Conservation (phyloP, 2,888 invertebrate species). For the Nematopogon swammerdamellus region DNA sequence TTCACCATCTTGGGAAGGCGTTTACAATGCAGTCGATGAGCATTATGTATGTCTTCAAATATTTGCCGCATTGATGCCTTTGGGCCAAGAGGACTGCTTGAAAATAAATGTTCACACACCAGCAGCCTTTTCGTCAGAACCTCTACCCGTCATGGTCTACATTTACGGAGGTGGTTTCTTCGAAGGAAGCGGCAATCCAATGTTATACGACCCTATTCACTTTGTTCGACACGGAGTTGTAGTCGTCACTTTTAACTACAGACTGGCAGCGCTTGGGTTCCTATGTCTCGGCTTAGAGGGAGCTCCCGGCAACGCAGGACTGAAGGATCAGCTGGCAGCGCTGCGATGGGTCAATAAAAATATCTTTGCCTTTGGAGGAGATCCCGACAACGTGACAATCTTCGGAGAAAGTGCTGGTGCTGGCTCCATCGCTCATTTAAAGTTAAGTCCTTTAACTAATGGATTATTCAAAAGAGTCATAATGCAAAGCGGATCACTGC, state of each 20-base stretch:
- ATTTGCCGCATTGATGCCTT: conserved; percentile 20
- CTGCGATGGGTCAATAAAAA: conserved; percentile 35
- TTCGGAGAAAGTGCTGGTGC: conserved; percentile 26
- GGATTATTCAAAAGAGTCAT: neutral
- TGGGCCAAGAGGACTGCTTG: conserved; percentile 37
- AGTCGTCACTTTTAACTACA: conserved; percentile 39
- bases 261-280: conserved; percentile 39
- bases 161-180: conserved; percentile 45
- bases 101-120: conserved; percentile 38
- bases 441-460: neutral
- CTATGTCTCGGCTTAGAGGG: conserved; percentile 37
- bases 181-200: conserved; percentile 35
- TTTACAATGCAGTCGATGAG: conserved; percentile 28
- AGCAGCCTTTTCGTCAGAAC: conserved; percentile 9
- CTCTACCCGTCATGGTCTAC: conserved; percentile 39
- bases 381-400: conserved; percentile 35
- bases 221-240: conserved; percentile 31
- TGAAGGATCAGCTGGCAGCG: conserved; percentile 42
- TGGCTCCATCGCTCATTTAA: neutral
- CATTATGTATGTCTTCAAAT: conserved; percentile 35
- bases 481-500: neutral
- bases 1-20: conserved; percentile 27
- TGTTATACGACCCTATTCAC: conserved; percentile 37
- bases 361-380: conserved; percentile 35
- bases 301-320: conserved; percentile 38